Percentiles rank a stretch among this genome's conserved stretches.
Conservation (phyloP, 2,113 vertebrate genomes). For the Stomatorhinus ivindoensis region DNA sequence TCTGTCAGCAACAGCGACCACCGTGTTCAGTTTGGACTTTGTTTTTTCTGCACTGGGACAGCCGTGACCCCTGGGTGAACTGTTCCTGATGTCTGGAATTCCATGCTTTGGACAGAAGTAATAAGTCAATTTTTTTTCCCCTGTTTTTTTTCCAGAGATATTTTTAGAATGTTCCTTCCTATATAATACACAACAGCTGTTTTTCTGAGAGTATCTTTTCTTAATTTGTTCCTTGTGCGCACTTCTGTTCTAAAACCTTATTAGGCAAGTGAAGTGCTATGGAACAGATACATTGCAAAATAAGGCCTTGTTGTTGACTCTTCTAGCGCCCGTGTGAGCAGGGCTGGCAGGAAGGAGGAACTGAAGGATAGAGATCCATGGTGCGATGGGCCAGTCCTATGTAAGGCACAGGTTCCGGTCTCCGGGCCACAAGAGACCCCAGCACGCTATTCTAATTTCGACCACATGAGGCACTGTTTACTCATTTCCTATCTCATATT, state of each 20-base stretch:
- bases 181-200: constrained; percentile 51
- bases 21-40: constrained; percentile 49
- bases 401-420: not conserved
- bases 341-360: not conserved
- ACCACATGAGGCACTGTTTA: not conserved
- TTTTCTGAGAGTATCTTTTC: constrained; percentile 14
- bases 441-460: not conserved
- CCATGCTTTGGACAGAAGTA: constrained; percentile 65
- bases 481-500: not conserved
- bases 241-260: constrained; percentile 21
- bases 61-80: constrained; percentile 68
- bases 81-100: constrained; percentile 64
- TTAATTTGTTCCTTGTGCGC: constrained; percentile 5
- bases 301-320: not conserved
- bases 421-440: not conserved
- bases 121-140: constrained; percentile 48
- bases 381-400: not conserved
- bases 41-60: constrained; percentile 67
- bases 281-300: not conserved
- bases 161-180: constrained; percentile 72
- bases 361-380: not conserved
- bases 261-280: constrained; percentile 28
- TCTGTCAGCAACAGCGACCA: constrained; percentile 45
- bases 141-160: constrained; percentile 61
- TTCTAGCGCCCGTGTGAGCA: not conserved